Percentiles rank a stretch among this genome's conserved stretches.
These are phyloP conservation scores for Equus przewalskii DNA, from an alignment of 2,113 vertebrate species.

Conservation along the genomic window DNA sequence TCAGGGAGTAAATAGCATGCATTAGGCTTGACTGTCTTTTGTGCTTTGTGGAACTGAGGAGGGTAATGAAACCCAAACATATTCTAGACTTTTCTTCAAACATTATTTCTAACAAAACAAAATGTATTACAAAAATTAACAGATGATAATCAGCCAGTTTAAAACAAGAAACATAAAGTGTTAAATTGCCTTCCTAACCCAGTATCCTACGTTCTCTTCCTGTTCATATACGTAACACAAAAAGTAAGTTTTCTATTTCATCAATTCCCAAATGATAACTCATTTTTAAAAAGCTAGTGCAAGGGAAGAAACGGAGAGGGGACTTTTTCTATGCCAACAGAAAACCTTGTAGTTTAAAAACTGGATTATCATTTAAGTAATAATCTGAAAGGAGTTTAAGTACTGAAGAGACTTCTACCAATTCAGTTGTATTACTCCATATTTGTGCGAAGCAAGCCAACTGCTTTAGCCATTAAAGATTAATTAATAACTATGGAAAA, in stretches of 20 bases:
- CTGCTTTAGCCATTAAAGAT: not conserved
- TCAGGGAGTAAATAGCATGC: not conserved
- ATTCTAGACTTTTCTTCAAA: conserved; percentile 37
- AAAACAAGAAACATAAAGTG: conserved; percentile 8
- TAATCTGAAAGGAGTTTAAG: not conserved
- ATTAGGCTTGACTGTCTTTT: not conserved
- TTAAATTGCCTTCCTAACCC: not conserved
- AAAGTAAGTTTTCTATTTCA: not conserved
- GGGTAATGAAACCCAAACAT: not conserved
- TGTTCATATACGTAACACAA: not conserved
- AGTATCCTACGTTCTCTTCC: not conserved
- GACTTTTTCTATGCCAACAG: not conserved
- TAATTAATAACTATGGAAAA: not conserved
- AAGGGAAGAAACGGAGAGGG: not conserved
- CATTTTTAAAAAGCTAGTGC: not conserved
- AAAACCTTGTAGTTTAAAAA: not conserved
- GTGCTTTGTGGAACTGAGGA: not conserved
- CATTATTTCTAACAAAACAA: conserved; percentile 35
- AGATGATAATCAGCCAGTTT: not conserved
- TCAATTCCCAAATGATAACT: not conserved
- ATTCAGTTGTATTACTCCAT: not conserved
- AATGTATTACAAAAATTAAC: not conserved
- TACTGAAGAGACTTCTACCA: not conserved
- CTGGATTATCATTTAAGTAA: not conserved
- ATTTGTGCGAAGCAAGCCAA: not conserved